phyloP scores from a whole-genome alignment of 2,888 invertebrate species.

The Drosophila recens region DNA sequence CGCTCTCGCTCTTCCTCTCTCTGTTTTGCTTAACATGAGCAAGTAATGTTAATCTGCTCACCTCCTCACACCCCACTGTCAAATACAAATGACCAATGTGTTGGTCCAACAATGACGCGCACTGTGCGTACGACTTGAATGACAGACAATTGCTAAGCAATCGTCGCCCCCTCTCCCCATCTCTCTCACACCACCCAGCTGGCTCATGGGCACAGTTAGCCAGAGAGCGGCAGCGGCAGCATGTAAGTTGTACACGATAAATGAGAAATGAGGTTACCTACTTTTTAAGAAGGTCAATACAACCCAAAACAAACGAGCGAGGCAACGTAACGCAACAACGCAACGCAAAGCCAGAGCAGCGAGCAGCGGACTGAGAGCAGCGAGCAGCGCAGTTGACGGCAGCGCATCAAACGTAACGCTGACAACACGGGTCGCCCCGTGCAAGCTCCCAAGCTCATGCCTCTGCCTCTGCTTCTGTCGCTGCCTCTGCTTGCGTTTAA shows the following conservation, averaged over 20 bases:
- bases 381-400: conserved; percentile 17
- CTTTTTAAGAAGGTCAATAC: conserved; percentile 85
- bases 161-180: background rate
- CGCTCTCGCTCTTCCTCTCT: background rate
- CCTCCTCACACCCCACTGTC: background rate
- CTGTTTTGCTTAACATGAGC: background rate
- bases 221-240: conserved; percentile 50
- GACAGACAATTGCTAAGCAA: conserved; percentile 57
- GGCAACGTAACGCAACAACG: conserved; percentile 63
- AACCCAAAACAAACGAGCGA: conserved; percentile 82
- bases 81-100: conserved; percentile 29
- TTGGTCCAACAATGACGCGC: conserved; percentile 62
- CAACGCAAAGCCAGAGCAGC: conserved; percentile 41
- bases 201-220: conserved; percentile 25
- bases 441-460: conserved; percentile 37
- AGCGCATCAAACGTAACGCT: conserved; percentile 42
- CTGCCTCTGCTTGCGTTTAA: conserved; percentile 35
- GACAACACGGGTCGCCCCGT: conserved; percentile 29
- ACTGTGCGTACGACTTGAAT: conserved; percentile 50
- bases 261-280: conserved; percentile 85
- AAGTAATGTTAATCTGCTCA: conserved; percentile 16
- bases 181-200: background rate
- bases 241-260: conserved; percentile 83
- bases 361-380: conserved; percentile 21
- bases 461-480: conserved; percentile 5